Evolutionary conservation across 2,888 invertebrate species (phyloP), one percentile per base, ranked within the genome.

Genomic region (Trichopria drosophilae): DNA sequence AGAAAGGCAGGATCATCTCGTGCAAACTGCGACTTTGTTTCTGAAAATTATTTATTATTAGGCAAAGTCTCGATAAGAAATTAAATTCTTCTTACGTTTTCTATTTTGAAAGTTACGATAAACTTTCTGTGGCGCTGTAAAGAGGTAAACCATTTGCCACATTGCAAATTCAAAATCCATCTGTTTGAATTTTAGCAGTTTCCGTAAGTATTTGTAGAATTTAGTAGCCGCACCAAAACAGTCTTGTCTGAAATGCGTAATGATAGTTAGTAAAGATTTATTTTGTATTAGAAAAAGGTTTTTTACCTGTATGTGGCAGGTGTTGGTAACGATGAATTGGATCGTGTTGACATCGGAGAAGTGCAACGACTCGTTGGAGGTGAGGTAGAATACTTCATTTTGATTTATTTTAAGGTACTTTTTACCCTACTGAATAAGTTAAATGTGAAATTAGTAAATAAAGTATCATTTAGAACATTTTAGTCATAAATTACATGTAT

Each of bases 161-260:
- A 90, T 80, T 0, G 98, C 98, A 79, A 95, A 98, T 75, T 99
- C 96, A 79, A 99, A 99, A 78, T 99, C 98, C 98, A 99, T 99
- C 79, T 98, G 97, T 68, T 91, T 85, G 71, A 95, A 94, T 76
- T 92, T 90, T 52, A 93, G 81, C 52, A 94, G 77, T 68, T 93
- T 82, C 60, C 90, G 79, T 42, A 95, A 78, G 76, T 93, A 93
- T 79, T 90, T 89, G 77, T 90, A 90, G 55, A 90, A 83, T 78
- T 95, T 94, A 32, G 90, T 87, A 31, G 93, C 87, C 2, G 93
- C 94, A 50, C 90, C 87, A 66, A 88, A 86, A 64, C 86, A 86
- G 62, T 86, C 84, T 36, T 83, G 81, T 65, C 85, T 85, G 67
- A 32, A 60, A 62, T 18, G 6, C 36, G 32, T 22, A 3, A 19